Evolutionary conservation across 2,797 vertebrate species (phyloP).

Genomic region (Emydoidea blandingii): DNA sequence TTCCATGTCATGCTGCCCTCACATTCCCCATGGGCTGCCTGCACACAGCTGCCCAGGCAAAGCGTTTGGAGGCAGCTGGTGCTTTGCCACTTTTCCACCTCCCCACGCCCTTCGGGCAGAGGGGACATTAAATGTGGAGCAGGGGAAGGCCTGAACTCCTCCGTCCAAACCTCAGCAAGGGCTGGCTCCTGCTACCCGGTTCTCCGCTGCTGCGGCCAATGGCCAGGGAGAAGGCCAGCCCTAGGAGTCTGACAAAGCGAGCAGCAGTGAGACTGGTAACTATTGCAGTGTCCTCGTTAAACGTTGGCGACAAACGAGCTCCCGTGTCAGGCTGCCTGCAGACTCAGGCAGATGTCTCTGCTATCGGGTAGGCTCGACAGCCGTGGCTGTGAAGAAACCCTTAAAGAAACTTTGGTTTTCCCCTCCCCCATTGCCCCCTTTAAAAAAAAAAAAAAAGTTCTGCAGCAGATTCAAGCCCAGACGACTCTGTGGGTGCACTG

Average conservation of each 20-base stretch:
- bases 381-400: not conserved
- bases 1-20: not conserved
- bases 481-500: not conserved
- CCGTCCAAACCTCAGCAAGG: not conserved
- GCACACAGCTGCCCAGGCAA: not conserved
- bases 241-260: not conserved
- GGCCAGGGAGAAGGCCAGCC: not conserved
- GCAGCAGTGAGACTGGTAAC: not conserved
- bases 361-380: not conserved
- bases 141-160: not conserved
- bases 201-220: no score
- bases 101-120: no score
- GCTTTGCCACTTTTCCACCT: not conserved
- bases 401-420: no score
- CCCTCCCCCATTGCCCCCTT: no score
- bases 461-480: not conserved
- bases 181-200: no score
- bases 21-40: no score
- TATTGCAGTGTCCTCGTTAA: not conserved
- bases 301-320: rapidly evolving
- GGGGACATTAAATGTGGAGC: no score
- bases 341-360: not conserved
- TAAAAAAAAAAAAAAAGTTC: not conserved
- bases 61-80: no score
- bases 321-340: not conserved